Base-by-base conservation (phyloP, 2,797 vertebrate genomes). In the Macrochelys suwanniensis region DNA sequence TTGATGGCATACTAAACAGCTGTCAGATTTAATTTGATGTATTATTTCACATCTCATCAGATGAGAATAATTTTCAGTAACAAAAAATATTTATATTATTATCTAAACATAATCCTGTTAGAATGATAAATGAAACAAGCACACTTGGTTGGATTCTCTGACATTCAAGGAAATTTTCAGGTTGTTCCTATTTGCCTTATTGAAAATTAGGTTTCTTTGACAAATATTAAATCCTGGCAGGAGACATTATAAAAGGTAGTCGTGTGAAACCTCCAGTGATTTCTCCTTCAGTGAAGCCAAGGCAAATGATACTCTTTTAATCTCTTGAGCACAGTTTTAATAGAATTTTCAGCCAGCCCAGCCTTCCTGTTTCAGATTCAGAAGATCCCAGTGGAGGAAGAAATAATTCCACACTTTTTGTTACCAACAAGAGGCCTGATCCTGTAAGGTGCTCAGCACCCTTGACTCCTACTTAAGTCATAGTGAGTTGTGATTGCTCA, bases 161-260 rank as follows among this genome's bases (percentile, higher is more conserved):
- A 47, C 16, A 89, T 88, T 92, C 47, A 54, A 50, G 71, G 8
- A 92, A 61, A 77, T 86, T 89, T 95, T 95, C 88, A 87, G 17
- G 28, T 89, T 92, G 5, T 31, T 94, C 21, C 31, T 89, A 7
- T 88, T 88, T 78, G 12, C 3, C 1, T 77, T 42, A 80, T 81
- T 92, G 50, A 84, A 96, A 94, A 74, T 86, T 61, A 89, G 54
- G 16, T 93, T 87, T 89, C 88, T 85, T 74, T 91, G 85, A 96
- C 53, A 91, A 82, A 87, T 82, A 59, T 1, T 3, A 97, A 96
- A 94, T 88, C 8, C 7, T 94, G 45, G 49, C 50, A 84, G 68
- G 80, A 94, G 85, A 50, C 19, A 2, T 59, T 97, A 88, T 85
- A 79, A 92, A 89, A 89, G 28, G 26, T 87, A 89, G 78, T 90